Evolutionary conservation across 1,140 invertebrate species (phyloP).

Genomic region (Hypothenemus hampei): DNA sequence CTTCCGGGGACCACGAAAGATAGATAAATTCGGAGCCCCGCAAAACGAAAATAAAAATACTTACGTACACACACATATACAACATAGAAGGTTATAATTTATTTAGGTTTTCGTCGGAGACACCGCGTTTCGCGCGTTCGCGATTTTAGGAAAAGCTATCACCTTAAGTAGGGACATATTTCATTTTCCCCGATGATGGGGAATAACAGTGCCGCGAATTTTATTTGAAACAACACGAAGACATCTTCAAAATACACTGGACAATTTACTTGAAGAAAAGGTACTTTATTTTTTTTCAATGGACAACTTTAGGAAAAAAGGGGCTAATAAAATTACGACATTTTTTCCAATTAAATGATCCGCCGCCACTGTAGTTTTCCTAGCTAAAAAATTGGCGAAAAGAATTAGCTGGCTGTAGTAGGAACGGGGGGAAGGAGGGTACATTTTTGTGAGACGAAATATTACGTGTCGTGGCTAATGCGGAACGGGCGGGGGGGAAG

Average conservation of each 20-base stretch:
- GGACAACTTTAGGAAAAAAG: neutral
- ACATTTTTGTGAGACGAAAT: slow-evolving; percentile 30
- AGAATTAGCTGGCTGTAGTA: too few species aligned
- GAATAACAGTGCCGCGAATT: slow-evolving; percentile 13
- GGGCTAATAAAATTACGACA: neutral
- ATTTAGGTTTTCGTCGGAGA: slow-evolving; percentile 37
- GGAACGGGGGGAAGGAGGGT: slow-evolving; percentile 9
- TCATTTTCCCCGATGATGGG: slow-evolving; percentile 37
- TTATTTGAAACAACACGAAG: neutral
- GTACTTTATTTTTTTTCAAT: neutral
- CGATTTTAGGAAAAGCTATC: slow-evolving; percentile 45
- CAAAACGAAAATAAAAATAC: slow-evolving; percentile 30
- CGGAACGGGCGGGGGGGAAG: too few species aligned
- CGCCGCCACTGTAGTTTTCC: slow-evolving; percentile 11
- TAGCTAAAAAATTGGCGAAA: slow-evolving; percentile 19
- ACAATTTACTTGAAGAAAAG: neutral
- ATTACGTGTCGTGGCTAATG: slow-evolving; percentile 39
- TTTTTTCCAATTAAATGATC: neutral
- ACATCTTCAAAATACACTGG: neutral
- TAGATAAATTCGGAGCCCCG: slow-evolving; percentile 25
- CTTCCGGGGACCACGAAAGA: slow-evolving; percentile 3
- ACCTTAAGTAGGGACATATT: slow-evolving; percentile 44
- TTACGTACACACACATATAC: too few species aligned
- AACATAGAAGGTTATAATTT: slow-evolving; percentile 32
- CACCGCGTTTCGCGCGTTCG: slow-evolving; percentile 32